Percentiles rank a stretch among this genome's conserved stretches.
Conservation (phyloP, 2,797 vertebrate genomes). For the Eptatretus atami region DNA sequence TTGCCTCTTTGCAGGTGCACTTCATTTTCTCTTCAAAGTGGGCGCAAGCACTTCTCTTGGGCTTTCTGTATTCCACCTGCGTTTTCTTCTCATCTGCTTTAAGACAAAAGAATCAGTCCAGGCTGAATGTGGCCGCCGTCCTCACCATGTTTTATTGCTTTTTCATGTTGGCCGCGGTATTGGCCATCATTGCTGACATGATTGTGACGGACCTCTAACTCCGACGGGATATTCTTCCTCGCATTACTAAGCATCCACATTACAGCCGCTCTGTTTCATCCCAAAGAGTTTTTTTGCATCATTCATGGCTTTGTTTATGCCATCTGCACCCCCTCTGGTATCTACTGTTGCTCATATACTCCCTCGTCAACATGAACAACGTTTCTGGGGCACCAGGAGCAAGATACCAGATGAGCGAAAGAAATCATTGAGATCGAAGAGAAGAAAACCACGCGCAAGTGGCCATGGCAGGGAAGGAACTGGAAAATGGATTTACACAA, state of each 20-base stretch:
- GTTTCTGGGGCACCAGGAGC: slow-evolving; percentile 30
- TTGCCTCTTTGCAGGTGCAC: slow-evolving; percentile 17
- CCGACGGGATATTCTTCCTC: slow-evolving; percentile 28
- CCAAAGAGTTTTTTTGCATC: slow-evolving; percentile 20
- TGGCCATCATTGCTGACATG: background rate
- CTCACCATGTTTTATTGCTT: background rate
- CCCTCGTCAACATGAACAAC: slow-evolving; percentile 30
- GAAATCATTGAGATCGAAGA: slow-evolving; percentile 13
- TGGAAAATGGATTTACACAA: too few species aligned
- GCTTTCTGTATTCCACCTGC: slow-evolving; percentile 19
- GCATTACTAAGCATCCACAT: slow-evolving; percentile 22
- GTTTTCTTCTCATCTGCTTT: slow-evolving; percentile 28
- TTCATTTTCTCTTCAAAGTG: slow-evolving; percentile 23
- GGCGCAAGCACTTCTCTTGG: slow-evolving; percentile 17
- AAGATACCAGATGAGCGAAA: slow-evolving; percentile 12
- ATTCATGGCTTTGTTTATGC: slow-evolving; percentile 33
- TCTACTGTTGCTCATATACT: slow-evolving; percentile 33
- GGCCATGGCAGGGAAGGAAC: too few species aligned
- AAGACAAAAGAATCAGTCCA: background rate
- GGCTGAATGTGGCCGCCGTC: background rate
- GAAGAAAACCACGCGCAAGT: background rate
- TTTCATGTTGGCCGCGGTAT: background rate
- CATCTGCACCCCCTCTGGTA: slow-evolving; percentile 37
- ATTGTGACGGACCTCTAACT: slow-evolving; percentile 11
- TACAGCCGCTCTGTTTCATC: slow-evolving; percentile 27